Conservation (phyloP, 1,140 invertebrate genomes). For the Nomia melanderi region DNA sequence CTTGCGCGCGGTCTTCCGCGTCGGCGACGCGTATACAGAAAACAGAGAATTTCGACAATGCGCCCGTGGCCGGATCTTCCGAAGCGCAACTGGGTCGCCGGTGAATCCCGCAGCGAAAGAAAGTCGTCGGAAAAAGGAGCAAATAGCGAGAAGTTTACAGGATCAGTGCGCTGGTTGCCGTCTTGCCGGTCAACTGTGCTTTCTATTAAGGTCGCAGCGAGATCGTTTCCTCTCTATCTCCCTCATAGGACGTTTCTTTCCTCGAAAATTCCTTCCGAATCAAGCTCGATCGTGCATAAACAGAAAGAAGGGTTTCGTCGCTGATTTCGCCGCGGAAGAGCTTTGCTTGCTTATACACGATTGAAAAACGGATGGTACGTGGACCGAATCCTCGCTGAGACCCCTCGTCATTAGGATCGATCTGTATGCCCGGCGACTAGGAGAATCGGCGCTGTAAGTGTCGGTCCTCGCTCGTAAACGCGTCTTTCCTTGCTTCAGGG, state of each 20-base stretch:
- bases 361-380: constrained; percentile 33
- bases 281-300: constrained; percentile 17
- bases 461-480: not conserved
- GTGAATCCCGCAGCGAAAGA: not conserved
- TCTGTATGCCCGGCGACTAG: constrained; percentile 21
- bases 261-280: not conserved
- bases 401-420: not conserved
- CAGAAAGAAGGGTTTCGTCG: not conserved
- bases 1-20: no score
- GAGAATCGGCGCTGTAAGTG: not conserved
- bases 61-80: not conserved
- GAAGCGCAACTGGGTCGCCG: constrained; percentile 9
- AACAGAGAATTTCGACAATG: not conserved
- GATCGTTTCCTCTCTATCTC: no score
- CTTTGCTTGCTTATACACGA: constrained; percentile 4
- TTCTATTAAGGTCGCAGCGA: constrained; percentile 4
- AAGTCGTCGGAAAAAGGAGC: not conserved
- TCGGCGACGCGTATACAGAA: not conserved
- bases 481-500: no score
- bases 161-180: not conserved
- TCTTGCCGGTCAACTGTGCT: not conserved
- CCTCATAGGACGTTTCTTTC: not conserved
- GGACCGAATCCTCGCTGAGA: not conserved
- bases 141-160: constrained; percentile 1
- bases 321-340: constrained; percentile 13